Percentiles rank a stretch among this genome's conserved stretches.
Evolutionary conservation across 2,888 invertebrate genomes (phyloP).

Genomic region (Mimumesa dahlbomi): DNA sequence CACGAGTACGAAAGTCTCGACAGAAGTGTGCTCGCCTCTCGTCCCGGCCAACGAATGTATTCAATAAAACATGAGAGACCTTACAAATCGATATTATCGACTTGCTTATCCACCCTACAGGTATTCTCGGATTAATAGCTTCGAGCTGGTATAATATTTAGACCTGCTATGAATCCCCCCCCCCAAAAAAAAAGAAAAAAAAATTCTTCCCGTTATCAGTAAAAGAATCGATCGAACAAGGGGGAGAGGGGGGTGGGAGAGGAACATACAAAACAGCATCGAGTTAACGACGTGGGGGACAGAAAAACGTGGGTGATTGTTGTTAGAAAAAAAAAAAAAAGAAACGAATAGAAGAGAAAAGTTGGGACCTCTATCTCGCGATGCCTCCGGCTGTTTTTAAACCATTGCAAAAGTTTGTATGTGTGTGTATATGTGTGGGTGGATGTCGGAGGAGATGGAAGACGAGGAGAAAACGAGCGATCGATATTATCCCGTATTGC

Average conservation of each 20-base stretch:
- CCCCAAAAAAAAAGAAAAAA: too few species aligned
- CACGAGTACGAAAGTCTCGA: conserved; percentile 21
- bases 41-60: conserved; percentile 40
- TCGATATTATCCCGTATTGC: conserved; percentile 42
- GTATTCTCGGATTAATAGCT: not conserved
- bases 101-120: conserved; percentile 23
- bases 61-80: conserved; percentile 48
- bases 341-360: too few species aligned
- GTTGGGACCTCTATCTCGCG: conserved; percentile 31
- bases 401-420: conserved; percentile 19
- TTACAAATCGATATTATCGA: conserved; percentile 49
- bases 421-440: too few species aligned
- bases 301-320: conserved; percentile 23
- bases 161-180: too few species aligned
- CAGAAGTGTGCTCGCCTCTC: conserved; percentile 19
- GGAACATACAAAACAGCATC: conserved; percentile 4
- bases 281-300: conserved; percentile 31
- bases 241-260: not conserved
- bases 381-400: conserved; percentile 33
- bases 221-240: too few species aligned
- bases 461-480: conserved; percentile 34
- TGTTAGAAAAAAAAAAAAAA: too few species aligned
- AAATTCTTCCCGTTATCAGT: too few species aligned
- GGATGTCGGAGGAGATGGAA: conserved; percentile 27
- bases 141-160: not conserved